Evolutionary conservation across 2,888 invertebrate species (phyloP).

Genomic region (Rhagonycha lutea): DNA sequence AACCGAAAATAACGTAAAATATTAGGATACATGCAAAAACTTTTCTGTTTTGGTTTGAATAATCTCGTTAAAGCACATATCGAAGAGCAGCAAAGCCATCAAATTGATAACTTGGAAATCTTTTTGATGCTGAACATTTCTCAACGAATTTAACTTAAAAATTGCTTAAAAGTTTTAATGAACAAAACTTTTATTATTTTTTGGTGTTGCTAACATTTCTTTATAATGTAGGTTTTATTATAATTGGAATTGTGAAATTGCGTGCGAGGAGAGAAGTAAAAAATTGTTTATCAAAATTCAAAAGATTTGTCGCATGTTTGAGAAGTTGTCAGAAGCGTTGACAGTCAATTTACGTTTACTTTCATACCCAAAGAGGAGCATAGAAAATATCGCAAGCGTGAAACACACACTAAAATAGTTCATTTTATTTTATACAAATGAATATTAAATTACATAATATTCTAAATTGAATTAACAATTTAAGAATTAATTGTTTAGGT

Average conservation of each 20-base stretch:
- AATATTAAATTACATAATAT: conserved; percentile 1
- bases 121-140: conserved; percentile 13
- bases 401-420: conserved; percentile 11
- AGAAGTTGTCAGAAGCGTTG: conserved; percentile 4
- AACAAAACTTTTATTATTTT: conserved; percentile 19
- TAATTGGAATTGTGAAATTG: conserved; percentile 10
- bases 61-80: conserved; percentile 6
- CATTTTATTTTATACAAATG: not conserved
- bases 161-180: conserved; percentile 16
- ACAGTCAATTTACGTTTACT: conserved; percentile 19
- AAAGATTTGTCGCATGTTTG: conserved; percentile 19
- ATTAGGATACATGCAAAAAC: conserved; percentile 3
- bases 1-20: not conserved
- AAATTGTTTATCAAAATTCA: conserved; percentile 11
- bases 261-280: conserved; percentile 5
- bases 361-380: conserved; percentile 9
- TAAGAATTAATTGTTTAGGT: not conserved
- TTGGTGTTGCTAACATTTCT: not conserved
- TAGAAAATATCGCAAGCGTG: conserved; percentile 18
- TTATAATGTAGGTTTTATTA: conserved; percentile 12
- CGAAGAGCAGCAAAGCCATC: conserved; percentile 9
- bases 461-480: not conserved
- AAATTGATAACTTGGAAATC: conserved; percentile 8
- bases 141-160: conserved; percentile 18
- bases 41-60: conserved; percentile 4